Evolutionary conservation across 2,888 invertebrate genomes (phyloP), one percentile per base, ranked within the genome.

Genomic region (Lasioglossum calceatum): DNA sequence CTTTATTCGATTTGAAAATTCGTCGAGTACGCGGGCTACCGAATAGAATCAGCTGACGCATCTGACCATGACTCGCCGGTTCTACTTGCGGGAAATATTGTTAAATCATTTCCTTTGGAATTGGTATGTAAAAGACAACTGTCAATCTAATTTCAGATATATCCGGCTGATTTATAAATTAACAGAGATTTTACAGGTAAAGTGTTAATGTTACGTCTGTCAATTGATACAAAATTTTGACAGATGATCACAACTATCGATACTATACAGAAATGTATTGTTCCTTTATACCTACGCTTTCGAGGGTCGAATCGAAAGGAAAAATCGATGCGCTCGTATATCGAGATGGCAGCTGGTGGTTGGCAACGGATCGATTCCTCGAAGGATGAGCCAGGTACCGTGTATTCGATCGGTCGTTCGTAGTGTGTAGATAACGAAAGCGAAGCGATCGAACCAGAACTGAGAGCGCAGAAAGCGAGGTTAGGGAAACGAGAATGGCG

Each of bases 401-500:
- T 16, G 36, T 7, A 19, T 44, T 39, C n/a, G 23, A 19, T 8
- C 10, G 36, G 27, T 12, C 8, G 16, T 36, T 50, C 39, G 23
- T 3, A n/a, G 47, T 0, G 19, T 1, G 23, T 16, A 23, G 27
- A 23, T 12, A 54, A 61, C 61, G 23, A 36, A 42, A 36, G 8
- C 23, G 16, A 23, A 2, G 23, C 50, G 50, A 50, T 50, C 19
- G 50, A 12, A n/a, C 27, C 36, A 61, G 19, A n/a, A 61, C 61
- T 14, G 27, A 36, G n/a, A 50, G 1, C 5, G 32, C 1, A 23
- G 32, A n/a, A 80, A 84, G 81, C 71, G 82, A 89, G 89, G 82
- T 79, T 88, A 88, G 71, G 58, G 16, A 10, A 77, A 50, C 16
- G 47, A 71, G 72, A 47, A 39, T 70, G 54, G 64, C 36, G 61